Evolutionary conservation across 37 sponge, comb jelly and placozoan genomes (phyloP).

Genomic region (Amphimedon queenslandica): DNA sequence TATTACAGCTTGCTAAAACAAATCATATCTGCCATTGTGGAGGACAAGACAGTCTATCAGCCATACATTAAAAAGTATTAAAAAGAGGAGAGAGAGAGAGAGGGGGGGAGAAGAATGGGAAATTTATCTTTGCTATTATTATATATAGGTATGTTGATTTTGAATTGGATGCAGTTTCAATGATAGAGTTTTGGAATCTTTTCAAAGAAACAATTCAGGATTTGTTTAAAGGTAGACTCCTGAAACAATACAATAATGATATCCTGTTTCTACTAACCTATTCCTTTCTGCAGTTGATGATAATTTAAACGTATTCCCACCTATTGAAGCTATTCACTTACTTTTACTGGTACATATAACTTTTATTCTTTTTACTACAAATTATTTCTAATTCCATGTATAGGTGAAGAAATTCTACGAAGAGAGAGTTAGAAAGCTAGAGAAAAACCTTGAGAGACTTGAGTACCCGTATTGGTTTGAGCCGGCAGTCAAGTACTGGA

Average conservation of each 20-base stretch:
- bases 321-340: slow-evolving; percentile 51
- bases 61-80: slow-evolving; percentile 31
- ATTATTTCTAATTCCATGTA: neutral
- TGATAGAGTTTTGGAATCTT: slow-evolving; percentile 46
- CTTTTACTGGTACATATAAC: neutral
- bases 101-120: too few species aligned
- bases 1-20: slow-evolving; percentile 43
- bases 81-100: too few species aligned
- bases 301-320: slow-evolving; percentile 45
- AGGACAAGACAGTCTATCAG: slow-evolving; percentile 56
- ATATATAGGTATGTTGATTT: slow-evolving; percentile 18
- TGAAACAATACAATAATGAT: neutral
- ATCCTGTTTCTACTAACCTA: neutral
- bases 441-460: neutral
- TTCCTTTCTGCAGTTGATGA: slow-evolving; percentile 1
- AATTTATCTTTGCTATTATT: neutral
- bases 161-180: slow-evolving; percentile 52
- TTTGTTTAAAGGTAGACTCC: slow-evolving; percentile 49
- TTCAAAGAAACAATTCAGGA: slow-evolving; percentile 37
- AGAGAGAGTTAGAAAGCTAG: slow-evolving; percentile 19
- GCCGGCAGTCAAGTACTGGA: slow-evolving; percentile 55
- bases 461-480: slow-evolving; percentile 73
- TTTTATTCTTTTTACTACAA: neutral
- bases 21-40: slow-evolving; percentile 40
- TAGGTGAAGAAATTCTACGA: slow-evolving; percentile 70